phyloP scores from a whole-genome alignment of 1,140 invertebrate species.

The Sycophila sp. region DNA sequence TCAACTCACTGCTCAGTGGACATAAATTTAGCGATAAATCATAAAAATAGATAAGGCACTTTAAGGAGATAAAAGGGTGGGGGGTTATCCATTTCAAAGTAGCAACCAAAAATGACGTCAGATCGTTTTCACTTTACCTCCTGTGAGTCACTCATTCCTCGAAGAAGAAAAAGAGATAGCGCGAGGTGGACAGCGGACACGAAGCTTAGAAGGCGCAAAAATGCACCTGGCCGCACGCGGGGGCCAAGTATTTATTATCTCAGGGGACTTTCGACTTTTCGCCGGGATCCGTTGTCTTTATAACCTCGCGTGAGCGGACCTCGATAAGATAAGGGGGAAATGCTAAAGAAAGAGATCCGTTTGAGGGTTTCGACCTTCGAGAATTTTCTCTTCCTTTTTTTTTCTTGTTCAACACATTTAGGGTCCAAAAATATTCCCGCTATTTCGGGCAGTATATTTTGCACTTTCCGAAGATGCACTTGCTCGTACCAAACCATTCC shows the following conservation, averaged over 20 bases:
- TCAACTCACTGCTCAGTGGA: no score
- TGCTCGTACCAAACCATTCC: no score
- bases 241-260: slow-evolving; percentile 15
- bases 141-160: background rate
- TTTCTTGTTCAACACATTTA: background rate
- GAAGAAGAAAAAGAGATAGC: background rate
- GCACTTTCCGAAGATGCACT: no score
- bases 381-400: background rate
- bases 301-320: background rate
- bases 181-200: background rate
- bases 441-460: no score
- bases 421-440: background rate
- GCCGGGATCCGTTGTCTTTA: background rate
- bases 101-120: background rate
- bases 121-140: background rate
- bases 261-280: slow-evolving; percentile 2
- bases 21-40: background rate
- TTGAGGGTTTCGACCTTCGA: background rate
- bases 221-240: slow-evolving; percentile 7
- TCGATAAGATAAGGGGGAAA: slow-evolving; percentile 11
- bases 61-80: background rate
- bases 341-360: background rate
- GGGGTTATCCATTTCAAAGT: background rate
- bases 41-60: background rate
- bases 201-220: background rate